These are phyloP conservation scores for Tinamus major DNA, from an alignment of 2,797 vertebrate species.

Conservation along the genomic window DNA sequence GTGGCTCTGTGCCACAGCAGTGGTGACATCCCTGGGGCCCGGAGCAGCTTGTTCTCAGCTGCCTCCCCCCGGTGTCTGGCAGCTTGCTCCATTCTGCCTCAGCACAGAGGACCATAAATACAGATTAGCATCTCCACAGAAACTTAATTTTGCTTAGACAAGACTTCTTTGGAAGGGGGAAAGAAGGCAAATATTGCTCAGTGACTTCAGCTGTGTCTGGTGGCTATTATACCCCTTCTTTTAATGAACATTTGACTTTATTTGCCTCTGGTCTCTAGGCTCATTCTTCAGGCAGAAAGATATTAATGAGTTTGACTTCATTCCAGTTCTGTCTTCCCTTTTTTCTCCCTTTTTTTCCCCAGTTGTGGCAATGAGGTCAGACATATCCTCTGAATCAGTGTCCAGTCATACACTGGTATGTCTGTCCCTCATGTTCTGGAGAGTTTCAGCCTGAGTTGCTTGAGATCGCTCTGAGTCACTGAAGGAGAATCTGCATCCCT, in stretches of 20 bases:
- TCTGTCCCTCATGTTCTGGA: neutral
- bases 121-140: neutral
- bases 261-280: neutral
- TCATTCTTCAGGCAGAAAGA: neutral
- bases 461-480: neutral
- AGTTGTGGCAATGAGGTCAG: neutral
- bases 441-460: neutral
- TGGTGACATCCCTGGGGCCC: neutral
- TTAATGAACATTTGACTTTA: neutral
- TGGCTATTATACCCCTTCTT: neutral
- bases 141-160: conserved; percentile 6
- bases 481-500: neutral
- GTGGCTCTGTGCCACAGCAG: neutral
- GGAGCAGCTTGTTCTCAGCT: neutral
- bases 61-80: neutral
- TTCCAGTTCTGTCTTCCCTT: neutral
- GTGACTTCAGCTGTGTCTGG: neutral
- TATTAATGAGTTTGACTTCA: conserved; percentile 5
- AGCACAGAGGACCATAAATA: neutral
- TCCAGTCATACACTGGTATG: conserved; percentile 10
- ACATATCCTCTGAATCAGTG: conserved; percentile 23
- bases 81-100: neutral
- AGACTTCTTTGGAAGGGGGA: neutral
- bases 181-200: neutral
- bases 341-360: neutral